Base-by-base conservation (phyloP, 2,888 invertebrate genomes). In the Drosophila phalerata region DNA sequence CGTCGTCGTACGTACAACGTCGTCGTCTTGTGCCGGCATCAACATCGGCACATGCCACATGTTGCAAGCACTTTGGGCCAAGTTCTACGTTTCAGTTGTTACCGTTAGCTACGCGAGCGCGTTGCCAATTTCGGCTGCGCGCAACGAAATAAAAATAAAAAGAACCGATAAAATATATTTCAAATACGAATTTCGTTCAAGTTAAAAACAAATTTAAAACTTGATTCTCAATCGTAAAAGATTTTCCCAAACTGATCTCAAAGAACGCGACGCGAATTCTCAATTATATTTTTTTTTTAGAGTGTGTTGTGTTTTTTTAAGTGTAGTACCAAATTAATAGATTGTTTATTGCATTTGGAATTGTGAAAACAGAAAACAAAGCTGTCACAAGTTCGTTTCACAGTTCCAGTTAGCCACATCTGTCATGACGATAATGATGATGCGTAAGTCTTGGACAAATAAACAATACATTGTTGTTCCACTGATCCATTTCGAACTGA, bases 21-120 rank as follows among this genome's bases (percentile, higher is more conserved):
- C 30, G 30, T 30, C 30, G 30, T 42, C 32, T 55, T 34, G 32
- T 57, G 61, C 69, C 56, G 75, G 42, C 64, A 40, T 25, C 51
- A 58, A 28, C 58, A 47, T 40, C 47, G 30, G 40, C 76, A 49
- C 58, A 53, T 80, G 80, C 80, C 80, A 84, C 84, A 84, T 84
- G 84, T 84, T 84, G 84, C 84, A 86, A 85, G 81, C 76, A 17
- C 47, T 72, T 52, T 52, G 51, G 51, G 37, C 51, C 25, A 37
- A 34, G 51, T 38, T 52, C 25, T 22, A 8, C 13, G 69, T 40
- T 63, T 84, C 80, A 87, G 87, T 84, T 87, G 69, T 70, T 84
- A 82, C 78, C 87, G 82, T 85, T 87, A 82, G 85, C 85, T 66
- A 52, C 51, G 72, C 72, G 80, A 77, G 73, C 72, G 80, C 85